A percentile compares a stretch with the other conserved stretches of the same genome.
phyloP scores from a whole-genome alignment of 2,113 vertebrate species.

The Bujurquina vittata region DNA sequence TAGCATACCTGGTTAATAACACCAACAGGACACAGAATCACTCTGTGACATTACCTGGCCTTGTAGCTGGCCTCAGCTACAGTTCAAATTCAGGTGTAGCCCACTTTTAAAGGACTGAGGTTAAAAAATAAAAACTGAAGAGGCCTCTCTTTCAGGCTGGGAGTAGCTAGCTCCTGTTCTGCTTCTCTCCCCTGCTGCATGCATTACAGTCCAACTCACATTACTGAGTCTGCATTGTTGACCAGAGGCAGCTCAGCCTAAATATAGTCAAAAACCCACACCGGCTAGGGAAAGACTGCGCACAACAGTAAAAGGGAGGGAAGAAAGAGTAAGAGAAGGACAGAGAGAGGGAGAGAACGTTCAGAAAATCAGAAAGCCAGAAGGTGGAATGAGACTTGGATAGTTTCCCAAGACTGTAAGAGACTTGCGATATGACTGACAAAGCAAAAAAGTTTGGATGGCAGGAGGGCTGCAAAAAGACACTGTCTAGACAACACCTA shows the following conservation, averaged over 20 bases:
- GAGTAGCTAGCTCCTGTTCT: conserved; percentile 27
- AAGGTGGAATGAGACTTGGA: conserved; percentile 45
- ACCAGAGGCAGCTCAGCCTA: conserved; percentile 81
- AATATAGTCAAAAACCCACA: conserved; percentile 87
- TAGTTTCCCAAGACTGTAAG: conserved; percentile 24
- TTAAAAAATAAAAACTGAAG: conserved; percentile 11
- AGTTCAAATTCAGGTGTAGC: conserved; percentile 23
- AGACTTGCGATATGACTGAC: conserved; percentile 38
- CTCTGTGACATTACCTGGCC: conserved; percentile 50
- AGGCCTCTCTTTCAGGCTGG: conserved; percentile 43
- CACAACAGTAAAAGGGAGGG: conserved; percentile 35
- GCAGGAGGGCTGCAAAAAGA: conserved; percentile 20
- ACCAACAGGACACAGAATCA: conserved; percentile 32
- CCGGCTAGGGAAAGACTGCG: conserved; percentile 45
- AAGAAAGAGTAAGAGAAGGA: conserved; percentile 27
- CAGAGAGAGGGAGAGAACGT: conserved; percentile 20
- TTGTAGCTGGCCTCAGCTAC: conserved; percentile 33
- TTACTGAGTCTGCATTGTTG: conserved; percentile 83
- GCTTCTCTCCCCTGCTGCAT: conserved; percentile 45
- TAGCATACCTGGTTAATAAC: conserved; percentile 23
- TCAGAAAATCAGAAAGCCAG: conserved; percentile 42
- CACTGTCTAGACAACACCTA: conserved; percentile 59
- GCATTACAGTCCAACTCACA: conserved; percentile 79
- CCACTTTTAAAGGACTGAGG: conserved; percentile 18
- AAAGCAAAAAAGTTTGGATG: background rate